phyloP scores from a whole-genome alignment of 2,113 vertebrate genomes.

The Calidris pugnax region DNA sequence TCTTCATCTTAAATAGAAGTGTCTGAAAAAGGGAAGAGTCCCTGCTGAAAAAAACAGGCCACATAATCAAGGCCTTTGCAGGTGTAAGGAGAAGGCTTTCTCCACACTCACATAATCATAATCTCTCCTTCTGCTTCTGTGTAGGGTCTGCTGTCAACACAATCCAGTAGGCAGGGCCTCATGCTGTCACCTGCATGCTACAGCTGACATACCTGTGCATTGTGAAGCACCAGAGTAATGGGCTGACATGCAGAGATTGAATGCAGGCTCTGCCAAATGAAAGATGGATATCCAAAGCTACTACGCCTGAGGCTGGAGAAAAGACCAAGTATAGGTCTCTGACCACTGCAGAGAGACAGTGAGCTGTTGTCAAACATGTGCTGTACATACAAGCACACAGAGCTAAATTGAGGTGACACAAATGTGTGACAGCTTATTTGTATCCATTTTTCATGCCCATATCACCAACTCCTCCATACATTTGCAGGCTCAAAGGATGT shows the following conservation, averaged over 20 bases:
- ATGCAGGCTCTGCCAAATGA: background rate
- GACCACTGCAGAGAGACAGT: background rate
- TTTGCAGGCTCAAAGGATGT: background rate
- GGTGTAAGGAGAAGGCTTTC: background rate
- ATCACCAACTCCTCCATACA: background rate
- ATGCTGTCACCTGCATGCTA: background rate
- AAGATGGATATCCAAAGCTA: background rate
- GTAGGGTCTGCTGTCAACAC: background rate
- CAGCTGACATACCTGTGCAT: accelerated
- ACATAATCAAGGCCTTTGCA: background rate
- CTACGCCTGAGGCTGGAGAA: background rate
- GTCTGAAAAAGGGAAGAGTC: background rate
- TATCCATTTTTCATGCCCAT: background rate
- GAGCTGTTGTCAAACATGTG: background rate
- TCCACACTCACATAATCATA: accelerated
- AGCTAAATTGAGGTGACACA: background rate
- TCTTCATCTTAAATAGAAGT: background rate
- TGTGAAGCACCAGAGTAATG: background rate
- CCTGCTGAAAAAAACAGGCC: background rate
- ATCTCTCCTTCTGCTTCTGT: background rate
- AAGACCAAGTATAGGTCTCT: background rate
- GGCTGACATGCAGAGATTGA: accelerated
- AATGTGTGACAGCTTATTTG: background rate
- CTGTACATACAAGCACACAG: background rate
- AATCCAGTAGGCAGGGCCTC: background rate